Base-by-base conservation (phyloP, 37 sponge, comb jelly and placozoan species). In the Hormiphora californensis region DNA sequence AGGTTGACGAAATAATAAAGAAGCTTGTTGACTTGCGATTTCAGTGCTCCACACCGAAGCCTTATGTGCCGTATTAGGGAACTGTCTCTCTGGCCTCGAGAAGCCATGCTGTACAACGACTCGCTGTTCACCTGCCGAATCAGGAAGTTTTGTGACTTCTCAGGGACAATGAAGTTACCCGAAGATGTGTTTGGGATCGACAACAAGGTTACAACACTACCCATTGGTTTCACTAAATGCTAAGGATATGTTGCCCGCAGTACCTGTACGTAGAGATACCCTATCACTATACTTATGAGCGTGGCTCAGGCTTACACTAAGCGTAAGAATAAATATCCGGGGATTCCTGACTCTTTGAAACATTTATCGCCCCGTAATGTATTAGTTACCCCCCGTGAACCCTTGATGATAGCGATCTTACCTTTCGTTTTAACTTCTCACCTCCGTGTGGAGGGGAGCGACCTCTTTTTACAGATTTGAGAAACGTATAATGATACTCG, bases 31-130 rank as follows among this genome's bases (percentile, higher is more conserved):
- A 65, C 36, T 36, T 5, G 68, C 4, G 31, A 65, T 34, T 39
- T 65, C 19, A 65, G 68, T 65, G 68, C 68, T 3, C 68, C n/a
- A n/a, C n/a, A n/a, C 68, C 23, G 68, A 65, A 65, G 68, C 68
- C n/a, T n/a, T 8, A 36, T 35, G 19, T 65, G 68, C 38, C 12
- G 68, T 36, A 35, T 65, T 5, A 65, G 68, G 19, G 68, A 65
- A 25, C 34, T 65, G 9, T n/a, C n/a, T 39, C 68, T 11, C 19
- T 65, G 68, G 34, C 38, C 34, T 35, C 31, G 38, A 65, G 34
- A 39, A 65, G 68, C 23, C 68, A 65, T 19, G 34, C 68, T 65
- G 68, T 59, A 7, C 7, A 22, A 23, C 17, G 62, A n/a, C 62
- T 59, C 17, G 62, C 11, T n/a, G 25, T 59, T 7, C 62, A 59